Percentiles rank a stretch among this genome's conserved stretches.
These are phyloP conservation scores for Danio albolineatus DNA, from an alignment of 2,797 vertebrate genomes.

Conservation along the genomic window DNA sequence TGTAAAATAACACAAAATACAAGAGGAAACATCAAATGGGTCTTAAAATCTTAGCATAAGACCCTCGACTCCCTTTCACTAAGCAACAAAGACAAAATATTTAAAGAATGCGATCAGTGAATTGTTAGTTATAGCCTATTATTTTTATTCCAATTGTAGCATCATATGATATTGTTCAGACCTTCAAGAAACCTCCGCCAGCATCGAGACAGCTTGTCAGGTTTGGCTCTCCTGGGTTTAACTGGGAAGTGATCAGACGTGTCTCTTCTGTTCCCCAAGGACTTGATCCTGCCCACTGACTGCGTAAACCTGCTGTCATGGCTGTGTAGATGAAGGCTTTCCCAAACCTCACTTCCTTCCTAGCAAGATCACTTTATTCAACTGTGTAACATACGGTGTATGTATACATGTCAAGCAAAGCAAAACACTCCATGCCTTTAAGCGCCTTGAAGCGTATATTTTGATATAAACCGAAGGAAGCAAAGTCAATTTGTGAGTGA, in stretches of 20 bases:
- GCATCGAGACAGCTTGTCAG: conserved; percentile 14
- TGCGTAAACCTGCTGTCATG: not conserved
- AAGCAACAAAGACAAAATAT: not conserved
- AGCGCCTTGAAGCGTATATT: not conserved
- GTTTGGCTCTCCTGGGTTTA: not conserved
- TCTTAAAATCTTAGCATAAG: not conserved
- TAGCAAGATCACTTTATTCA: not conserved
- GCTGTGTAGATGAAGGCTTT: not conserved
- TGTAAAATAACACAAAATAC: too few relatives aligned
- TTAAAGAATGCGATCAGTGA: not conserved
- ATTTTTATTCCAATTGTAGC: not conserved
- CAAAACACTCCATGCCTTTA: not conserved
- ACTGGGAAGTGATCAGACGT: not conserved
- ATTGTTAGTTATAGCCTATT: not conserved
- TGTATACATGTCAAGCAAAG: not conserved
- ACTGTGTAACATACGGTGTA: not conserved
- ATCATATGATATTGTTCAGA: conserved; percentile 4
- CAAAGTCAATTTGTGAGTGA: not conserved
- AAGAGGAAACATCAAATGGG: too few relatives aligned
- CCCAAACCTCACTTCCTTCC: not conserved
- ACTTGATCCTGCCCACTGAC: not conserved
- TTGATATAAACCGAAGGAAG: not conserved
- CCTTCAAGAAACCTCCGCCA: conserved; percentile 3
- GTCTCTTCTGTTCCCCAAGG: conserved; percentile 3
- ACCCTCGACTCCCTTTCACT: too few relatives aligned